Evolutionary conservation across 1,140 invertebrate genomes (phyloP), one percentile per base, ranked within the genome.

Genomic region (Heliothis subflexa): DNA sequence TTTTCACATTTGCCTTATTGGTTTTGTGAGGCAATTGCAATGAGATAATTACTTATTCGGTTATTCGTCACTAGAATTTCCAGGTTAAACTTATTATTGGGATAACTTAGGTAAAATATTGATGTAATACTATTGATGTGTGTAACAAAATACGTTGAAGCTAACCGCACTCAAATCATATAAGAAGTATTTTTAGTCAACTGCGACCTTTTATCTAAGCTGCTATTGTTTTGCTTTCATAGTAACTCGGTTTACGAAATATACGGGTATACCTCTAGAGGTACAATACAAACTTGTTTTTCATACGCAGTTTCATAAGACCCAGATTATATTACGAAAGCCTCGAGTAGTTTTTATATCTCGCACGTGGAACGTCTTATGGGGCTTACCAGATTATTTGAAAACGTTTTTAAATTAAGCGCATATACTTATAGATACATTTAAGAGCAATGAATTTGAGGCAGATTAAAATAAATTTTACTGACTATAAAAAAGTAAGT

Each of bases 331-430:
- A 16, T 49, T 12, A 18, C 16, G n/a, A 2, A 21, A 9, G 2
- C 55, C 12, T 45, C 40, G 14, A 10, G 40, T n/a, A 40, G 40
- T 66, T 66, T 47, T 18, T 47, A 13, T 47, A 28, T 28, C 12
- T 28, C 47, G 47, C 10, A 50, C 64, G 47, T 70, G 68, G 25
- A 55, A 54, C 50, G 28, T 70, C 66, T 52, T 70, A 50, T 55
- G 3, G n/a, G 16, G 18, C 16, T 73, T 59, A 47, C 55, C 25
- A 71, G 50, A 14, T 71, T 54, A 71, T 21, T 25, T 3, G n/a
- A 2, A 14, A 57, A 47, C 10, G 18, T 61, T 59, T 49, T 47
- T 47, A 25, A 1, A 25, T 25, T 25, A 1, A 25, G 21, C 2
- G 21, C 21, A 25, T 25, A 59, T 59, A 64, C 47, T 18, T 47